Evolutionary conservation across 2,113 vertebrate genomes (phyloP), one percentile per base, ranked within the genome.

Genomic region (Nesoenas mayeri): DNA sequence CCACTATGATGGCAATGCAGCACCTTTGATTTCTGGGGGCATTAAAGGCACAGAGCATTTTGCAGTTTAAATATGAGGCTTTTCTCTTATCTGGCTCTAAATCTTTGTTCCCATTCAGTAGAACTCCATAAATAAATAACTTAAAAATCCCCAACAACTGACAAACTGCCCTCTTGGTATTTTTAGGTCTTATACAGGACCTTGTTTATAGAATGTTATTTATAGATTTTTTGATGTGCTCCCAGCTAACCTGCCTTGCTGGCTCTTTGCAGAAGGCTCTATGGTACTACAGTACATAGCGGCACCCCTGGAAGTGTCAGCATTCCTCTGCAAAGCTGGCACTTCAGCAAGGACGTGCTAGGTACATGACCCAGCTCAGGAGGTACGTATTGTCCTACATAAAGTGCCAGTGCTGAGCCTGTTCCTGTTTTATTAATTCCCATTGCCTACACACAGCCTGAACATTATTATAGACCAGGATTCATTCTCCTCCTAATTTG

Each of bases 171-270:
- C 48, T 74, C 51, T 74, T 81, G 42, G 24, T 90, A 79, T 93
- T 94, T 95, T 92, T 91, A 82, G 78, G 26, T 87, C 56, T 91
- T 89, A 81, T 75, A 78, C n/a, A 57, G 57, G 74, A 42, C 31
- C 7, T 86, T 93, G 85, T 93, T 92, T 95, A 87, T 89, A 92
- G 57, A 73, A 91, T 13, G 26, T 64, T 95, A 91, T 94, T 95
- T 94, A 82, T 93, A 87, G 93, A 15, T 61, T 64, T 92, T 47
- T 90, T 60, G 3, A 48, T 89, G 54, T 24, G 74, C 66, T 94
- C 82, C 79, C 67, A 80, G 88, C 75, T 79, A 90, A 90, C 85
- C 79, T 92, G 79, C 71, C 75, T 71, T 58, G 28, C 69, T 89
- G 72, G 36, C 73, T 91, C 26, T 95, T 88, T 93, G 75, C 83